Base-by-base conservation (phyloP, 2,888 invertebrate genomes). In the Drosophila meridiana region DNA sequence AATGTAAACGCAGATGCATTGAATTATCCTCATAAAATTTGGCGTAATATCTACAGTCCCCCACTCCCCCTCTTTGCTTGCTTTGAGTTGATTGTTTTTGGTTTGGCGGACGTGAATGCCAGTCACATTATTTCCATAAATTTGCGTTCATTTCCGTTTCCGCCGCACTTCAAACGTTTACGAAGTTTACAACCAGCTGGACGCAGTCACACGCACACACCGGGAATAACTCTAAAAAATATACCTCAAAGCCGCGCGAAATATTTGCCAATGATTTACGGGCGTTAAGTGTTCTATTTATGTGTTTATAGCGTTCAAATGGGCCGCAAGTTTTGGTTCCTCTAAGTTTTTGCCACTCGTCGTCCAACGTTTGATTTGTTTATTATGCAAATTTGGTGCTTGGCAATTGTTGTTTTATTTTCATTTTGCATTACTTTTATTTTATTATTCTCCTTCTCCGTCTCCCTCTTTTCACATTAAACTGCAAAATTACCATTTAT, bases 401-500 rank as follows among this genome's bases (percentile, higher is more conserved):
- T 73, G 67, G 59, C 82, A 69, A 47, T 62, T 59, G 45, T 60
- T 78, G 32, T 59, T 55, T 66, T 57, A 47, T 62, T 65, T 61
- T 64, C 57, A 13, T 70, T 57, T 69, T 68, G 34, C 36, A 63
- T 40, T 43, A 20, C 67, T 61, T 61, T 63, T 48, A 63, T 56
- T 70, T 58, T 42, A 40, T 52, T 57, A 53, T 45, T 67, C 53
- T 60, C 53, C 34, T 7, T 7, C 20, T n/a, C 43, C 45, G 36
- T 68, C 53, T 58, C 61, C 43, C 47, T 52, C 45, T 47, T 62
- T 56, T 47, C 45, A 84, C 90, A 89, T 90, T 89, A 87, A 90
- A 89, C 80, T 83, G 84, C 88, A 85, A 87, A 87, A 90, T 90
- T 87, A 90, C 89, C 87, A 87, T 87, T 90, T 84, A 90, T 87